Evolutionary conservation across 2,888 invertebrate genomes (phyloP), one percentile per base, ranked within the genome.

Genomic region (Helobdella robusta): DNA sequence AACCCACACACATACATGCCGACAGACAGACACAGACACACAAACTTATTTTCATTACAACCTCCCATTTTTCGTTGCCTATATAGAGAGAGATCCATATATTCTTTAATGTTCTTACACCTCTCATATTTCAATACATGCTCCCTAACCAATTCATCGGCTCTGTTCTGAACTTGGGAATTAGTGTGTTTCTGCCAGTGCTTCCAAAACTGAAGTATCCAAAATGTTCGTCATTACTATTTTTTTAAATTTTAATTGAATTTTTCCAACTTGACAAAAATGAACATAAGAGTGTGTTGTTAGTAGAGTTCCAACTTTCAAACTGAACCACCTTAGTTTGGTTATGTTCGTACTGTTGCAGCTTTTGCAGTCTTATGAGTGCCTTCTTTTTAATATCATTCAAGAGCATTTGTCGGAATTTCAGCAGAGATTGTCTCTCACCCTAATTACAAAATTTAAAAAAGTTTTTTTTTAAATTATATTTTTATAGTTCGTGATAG

Each of bases 331-430:
- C 66, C 20, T 48, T 36, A 6, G 32, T 25, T 20, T 62, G 62
- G 0, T 30, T 52, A 5, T 66, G 46, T 6, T 66, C 66, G 23
- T 62, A 66, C n/a, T 34, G 32, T n/a, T 66, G 66, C 8, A 66
- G 62, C 18, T 50, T 50, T 32, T 62, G 32, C 54, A 66, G 32
- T 18, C 66, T 30, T n/a, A 66, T 34, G 30, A 66, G 62, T 8
- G 66, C 66, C 25, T 32, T 56, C 56, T 66, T 66, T 28, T 62
- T 62, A 18, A 62, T 44, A n/a, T 62, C 32, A 20, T 62, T 48
- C 50, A 62, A 30, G 18, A 62, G 32, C 28, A 62, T 2, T 44
- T 62, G 46, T 32, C 50, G 48, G 23, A 62, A 50, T 34, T 62
- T 62, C 1, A 62, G 18, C 50, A 62, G 32, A 2, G 5, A 40